phyloP scores from a whole-genome alignment of 2,888 invertebrate species.

The Bombylius major region DNA sequence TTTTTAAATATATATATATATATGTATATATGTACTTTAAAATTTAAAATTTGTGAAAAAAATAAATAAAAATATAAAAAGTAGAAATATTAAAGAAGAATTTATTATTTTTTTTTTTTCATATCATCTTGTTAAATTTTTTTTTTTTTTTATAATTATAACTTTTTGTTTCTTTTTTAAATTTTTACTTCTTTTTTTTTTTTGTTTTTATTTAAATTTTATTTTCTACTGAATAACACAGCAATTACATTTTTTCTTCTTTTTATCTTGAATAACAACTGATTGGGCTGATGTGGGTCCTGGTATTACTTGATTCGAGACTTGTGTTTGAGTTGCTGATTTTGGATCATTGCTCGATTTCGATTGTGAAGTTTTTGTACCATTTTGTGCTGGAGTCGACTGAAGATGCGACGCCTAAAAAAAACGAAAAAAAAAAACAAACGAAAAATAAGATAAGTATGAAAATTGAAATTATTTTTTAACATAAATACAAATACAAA shows the following conservation, averaged over 20 bases:
- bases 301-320: constrained; percentile 48
- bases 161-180: not conserved
- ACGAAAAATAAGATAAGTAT: not conserved
- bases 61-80: not conserved
- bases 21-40: not conserved
- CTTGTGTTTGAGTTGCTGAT: constrained; percentile 35
- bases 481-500: no score
- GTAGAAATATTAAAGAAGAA: not conserved
- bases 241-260: constrained; percentile 91
- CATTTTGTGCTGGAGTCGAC: constrained; percentile 33
- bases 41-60: not conserved
- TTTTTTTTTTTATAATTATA: no score
- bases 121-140: not conserved
- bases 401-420: constrained; percentile 34
- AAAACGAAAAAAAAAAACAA: constrained; percentile 3
- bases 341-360: constrained; percentile 10
- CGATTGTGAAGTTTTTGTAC: constrained; percentile 34
- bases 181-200: not conserved
- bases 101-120: not conserved
- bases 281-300: constrained; percentile 74
- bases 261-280: constrained; percentile 72
- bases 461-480: no score
- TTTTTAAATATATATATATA: not conserved
- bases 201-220: no score
- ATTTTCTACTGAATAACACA: constrained; percentile 73